Evolutionary conservation across 2,888 invertebrate species (phyloP).

Genomic region (Mythimna vitellina): DNA sequence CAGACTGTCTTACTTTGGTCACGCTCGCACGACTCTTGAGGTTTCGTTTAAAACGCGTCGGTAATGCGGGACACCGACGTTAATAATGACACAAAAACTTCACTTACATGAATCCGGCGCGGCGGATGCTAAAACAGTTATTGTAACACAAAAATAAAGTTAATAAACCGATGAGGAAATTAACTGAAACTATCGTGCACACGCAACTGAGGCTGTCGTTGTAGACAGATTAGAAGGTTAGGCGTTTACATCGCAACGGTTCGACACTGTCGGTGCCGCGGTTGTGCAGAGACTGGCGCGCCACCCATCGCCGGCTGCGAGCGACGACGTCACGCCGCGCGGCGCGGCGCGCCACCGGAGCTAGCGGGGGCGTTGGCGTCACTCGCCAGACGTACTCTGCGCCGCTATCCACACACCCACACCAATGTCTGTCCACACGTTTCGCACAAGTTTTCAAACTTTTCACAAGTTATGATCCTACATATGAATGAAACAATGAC

Average conservation of each 20-base stretch:
- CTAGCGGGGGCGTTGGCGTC: constrained; percentile 83
- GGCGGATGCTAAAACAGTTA: constrained; percentile 71
- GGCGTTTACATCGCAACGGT: constrained; percentile 90
- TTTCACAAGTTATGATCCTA: constrained; percentile 68
- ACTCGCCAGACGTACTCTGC: constrained; percentile 73
- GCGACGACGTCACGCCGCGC: constrained; percentile 67
- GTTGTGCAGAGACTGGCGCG: constrained; percentile 86
- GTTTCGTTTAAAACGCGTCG: constrained; percentile 78
- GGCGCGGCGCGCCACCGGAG: constrained; percentile 62
- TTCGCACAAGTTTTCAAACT: constrained; percentile 70
- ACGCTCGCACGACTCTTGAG: constrained; percentile 74
- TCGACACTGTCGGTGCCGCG: constrained; percentile 89
- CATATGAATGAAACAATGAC: constrained; percentile 69
- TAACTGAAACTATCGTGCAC: constrained; percentile 78
- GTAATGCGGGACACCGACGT: constrained; percentile 76
- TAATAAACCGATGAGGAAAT: constrained; percentile 74
- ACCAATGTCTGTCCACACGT: constrained; percentile 54
- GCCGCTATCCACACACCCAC: constrained; percentile 58
- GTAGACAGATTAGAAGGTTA: constrained; percentile 86
- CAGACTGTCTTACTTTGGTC: constrained; percentile 75
- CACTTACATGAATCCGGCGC: constrained; percentile 84
- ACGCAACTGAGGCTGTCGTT: constrained; percentile 87
- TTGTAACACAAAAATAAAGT: constrained; percentile 81
- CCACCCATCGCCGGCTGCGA: constrained; percentile 58
- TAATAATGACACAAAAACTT: constrained; percentile 82